Evolutionary conservation across 1,140 invertebrate species (phyloP).

Genomic region (Neodiprion virginianus): DNA sequence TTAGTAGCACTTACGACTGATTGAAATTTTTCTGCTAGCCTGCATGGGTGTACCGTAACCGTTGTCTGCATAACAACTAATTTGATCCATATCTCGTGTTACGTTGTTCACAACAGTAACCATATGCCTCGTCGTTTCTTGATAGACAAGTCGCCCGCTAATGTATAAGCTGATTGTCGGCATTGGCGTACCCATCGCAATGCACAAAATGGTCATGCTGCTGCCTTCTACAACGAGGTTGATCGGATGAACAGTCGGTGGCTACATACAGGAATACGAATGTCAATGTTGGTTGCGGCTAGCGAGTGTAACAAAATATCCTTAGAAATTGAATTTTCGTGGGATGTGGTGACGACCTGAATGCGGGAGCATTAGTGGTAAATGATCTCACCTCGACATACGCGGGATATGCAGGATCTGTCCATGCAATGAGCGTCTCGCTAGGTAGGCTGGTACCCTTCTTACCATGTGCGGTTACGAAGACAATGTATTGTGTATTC

Average conservation of each 20-base stretch:
- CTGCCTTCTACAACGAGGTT: constrained; percentile 82
- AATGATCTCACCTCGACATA: constrained; percentile 75
- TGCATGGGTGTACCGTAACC: constrained; percentile 85
- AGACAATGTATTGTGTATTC: constrained; percentile 80
- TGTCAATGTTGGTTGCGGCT: not conserved
- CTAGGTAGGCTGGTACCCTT: constrained; percentile 75
- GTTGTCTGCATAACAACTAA: constrained; percentile 86
- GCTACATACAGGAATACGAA: constrained; percentile 58
- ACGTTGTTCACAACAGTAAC: constrained; percentile 83
- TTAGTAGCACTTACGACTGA: constrained; percentile 73
- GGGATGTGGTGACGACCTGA: not conserved
- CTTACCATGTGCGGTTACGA: constrained; percentile 72
- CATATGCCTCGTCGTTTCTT: constrained; percentile 80
- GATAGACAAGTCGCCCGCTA: constrained; percentile 74
- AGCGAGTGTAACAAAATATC: too few relatives aligned
- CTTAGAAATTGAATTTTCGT: too few relatives aligned
- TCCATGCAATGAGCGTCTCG: constrained; percentile 83
- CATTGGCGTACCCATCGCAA: constrained; percentile 82
- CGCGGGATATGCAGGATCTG: constrained; percentile 83
- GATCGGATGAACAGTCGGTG: constrained; percentile 81
- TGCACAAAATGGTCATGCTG: constrained; percentile 83
- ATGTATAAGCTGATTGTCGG: constrained; percentile 83
- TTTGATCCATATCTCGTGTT: constrained; percentile 80
- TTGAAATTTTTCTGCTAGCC: constrained; percentile 75
- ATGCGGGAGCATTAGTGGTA: not conserved